Base-by-base conservation (phyloP, 2,797 vertebrate genomes). In the Enteromius fasciolatus region DNA sequence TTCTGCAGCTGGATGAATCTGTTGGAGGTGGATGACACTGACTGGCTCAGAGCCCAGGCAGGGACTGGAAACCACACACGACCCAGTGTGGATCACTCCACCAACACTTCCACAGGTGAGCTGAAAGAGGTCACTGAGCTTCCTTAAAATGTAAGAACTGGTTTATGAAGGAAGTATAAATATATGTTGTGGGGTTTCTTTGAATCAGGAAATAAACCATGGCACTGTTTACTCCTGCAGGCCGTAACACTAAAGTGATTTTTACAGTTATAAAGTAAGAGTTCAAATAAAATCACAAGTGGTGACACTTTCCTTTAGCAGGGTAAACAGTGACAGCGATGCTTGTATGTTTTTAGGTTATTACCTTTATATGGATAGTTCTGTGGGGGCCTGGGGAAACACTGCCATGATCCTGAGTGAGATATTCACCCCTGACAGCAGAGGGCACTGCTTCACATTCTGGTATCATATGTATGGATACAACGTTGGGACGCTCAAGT, bases 391-490 rank as follows among this genome's bases (percentile, higher is more conserved):
- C 5, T 88, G 88, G 91, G 93, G 92, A 83, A 89, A 89, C 74
- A 54, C 14, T 76, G 88, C 92, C 46, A 89, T 91, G 78, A 88
- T 95, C 36, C 82, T 92, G 46, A 92, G 94, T 86, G 93, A 94
- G 20, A 90, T 94, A 61, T 84, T 93, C 57, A 87, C 90, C 39
- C 87, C 91, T 8, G 80, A 89, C 90, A 87, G 76, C 33, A 88
- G 78, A 81, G 91, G 91, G 31, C 89, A 92, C 89, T 95, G 94
- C 88, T 88, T 95, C 33, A 89, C 52, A 20, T 95, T 95, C 88
- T 95, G 94, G 94, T 94, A 94, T 87, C 92, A 94, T 79, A 94
- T 94, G 89, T 85, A 86, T 61, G 92, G 92, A 11, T 25, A 78
- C 72, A n/a, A 92, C 1, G 82, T 91, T 1, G 94, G 94, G 69